Conservation (phyloP, 2,113 vertebrate species). For the Lophochroa leadbeateri region DNA sequence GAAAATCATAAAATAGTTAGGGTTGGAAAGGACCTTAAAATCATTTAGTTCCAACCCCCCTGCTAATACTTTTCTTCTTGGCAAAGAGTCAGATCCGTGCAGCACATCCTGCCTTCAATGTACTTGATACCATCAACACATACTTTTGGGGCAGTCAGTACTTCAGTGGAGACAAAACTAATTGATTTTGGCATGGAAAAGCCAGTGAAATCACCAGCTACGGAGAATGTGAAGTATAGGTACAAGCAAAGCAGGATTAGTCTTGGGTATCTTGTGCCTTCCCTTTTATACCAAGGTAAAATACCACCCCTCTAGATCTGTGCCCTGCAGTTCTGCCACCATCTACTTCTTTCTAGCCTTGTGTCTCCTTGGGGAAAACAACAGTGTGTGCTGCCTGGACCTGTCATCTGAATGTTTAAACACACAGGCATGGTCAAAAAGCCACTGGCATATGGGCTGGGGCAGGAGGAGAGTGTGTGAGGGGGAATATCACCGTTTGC, state of each 20-base stretch:
- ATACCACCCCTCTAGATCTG: background rate
- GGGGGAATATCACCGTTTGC: background rate
- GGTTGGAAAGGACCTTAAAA: background rate
- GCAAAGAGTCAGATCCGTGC: background rate
- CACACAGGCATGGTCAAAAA: background rate
- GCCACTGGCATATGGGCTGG: background rate
- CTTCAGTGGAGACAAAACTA: background rate
- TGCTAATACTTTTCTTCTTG: background rate
- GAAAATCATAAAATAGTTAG: background rate
- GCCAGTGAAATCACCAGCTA: background rate
- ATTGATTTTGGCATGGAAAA: background rate
- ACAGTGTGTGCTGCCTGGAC: background rate
- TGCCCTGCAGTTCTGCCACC: background rate
- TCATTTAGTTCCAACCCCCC: background rate
- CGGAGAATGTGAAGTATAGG: background rate
- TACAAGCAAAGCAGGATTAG: background rate
- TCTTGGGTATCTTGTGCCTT: background rate
- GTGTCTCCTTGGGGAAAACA: background rate
- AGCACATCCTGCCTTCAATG: background rate
- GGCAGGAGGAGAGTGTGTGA: background rate
- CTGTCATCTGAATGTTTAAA: background rate
- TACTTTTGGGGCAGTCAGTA: background rate
- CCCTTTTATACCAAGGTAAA: background rate
- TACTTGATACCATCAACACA: background rate
- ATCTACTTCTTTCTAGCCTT: background rate